Evolutionary conservation across 2,888 invertebrate genomes (phyloP).

Genomic region (Apamea anceps): DNA sequence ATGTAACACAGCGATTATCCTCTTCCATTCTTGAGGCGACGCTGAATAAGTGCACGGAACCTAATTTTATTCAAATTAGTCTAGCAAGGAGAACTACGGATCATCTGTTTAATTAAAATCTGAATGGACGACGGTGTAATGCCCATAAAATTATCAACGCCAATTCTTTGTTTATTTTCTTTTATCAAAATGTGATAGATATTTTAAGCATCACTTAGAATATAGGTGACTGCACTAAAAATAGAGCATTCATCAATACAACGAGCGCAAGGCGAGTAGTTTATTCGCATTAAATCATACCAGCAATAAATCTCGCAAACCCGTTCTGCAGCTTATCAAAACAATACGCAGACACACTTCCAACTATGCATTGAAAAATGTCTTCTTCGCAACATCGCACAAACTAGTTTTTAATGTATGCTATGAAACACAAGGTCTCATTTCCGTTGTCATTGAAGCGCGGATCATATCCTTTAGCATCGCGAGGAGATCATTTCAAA

Average conservation of each 20-base stretch:
- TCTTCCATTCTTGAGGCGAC: slow-evolving; percentile 58
- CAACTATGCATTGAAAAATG: slow-evolving; percentile 80
- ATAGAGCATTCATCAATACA: slow-evolving; percentile 87
- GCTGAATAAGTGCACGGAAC: slow-evolving; percentile 63
- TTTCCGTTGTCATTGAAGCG: slow-evolving; percentile 74
- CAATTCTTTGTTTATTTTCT: slow-evolving; percentile 60
- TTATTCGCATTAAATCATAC: slow-evolving; percentile 90
- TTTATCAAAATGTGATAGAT: slow-evolving; percentile 52
- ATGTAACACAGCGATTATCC: slow-evolving; percentile 75
- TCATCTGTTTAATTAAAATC: slow-evolving; percentile 51
- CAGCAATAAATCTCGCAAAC: slow-evolving; percentile 89
- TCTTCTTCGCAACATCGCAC: slow-evolving; percentile 73
- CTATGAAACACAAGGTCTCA: slow-evolving; percentile 76
- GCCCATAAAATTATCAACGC: slow-evolving; percentile 11
- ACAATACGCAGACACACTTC: slow-evolving; percentile 91
- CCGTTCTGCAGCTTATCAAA: slow-evolving; percentile 90
- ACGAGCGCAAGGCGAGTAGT: slow-evolving; percentile 87
- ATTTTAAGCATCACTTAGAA: slow-evolving; percentile 67
- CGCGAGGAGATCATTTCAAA: slow-evolving; percentile 85
- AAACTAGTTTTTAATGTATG: slow-evolving; percentile 76
- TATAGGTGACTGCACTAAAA: slow-evolving; percentile 81
- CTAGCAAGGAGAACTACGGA: slow-evolving; percentile 49
- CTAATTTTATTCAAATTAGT: slow-evolving; percentile 69
- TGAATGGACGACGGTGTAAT: slow-evolving; percentile 22
- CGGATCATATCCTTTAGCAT: slow-evolving; percentile 75